Evolutionary conservation across 2,888 invertebrate genomes (phyloP).

Genomic region (Creontiades dilutus): DNA sequence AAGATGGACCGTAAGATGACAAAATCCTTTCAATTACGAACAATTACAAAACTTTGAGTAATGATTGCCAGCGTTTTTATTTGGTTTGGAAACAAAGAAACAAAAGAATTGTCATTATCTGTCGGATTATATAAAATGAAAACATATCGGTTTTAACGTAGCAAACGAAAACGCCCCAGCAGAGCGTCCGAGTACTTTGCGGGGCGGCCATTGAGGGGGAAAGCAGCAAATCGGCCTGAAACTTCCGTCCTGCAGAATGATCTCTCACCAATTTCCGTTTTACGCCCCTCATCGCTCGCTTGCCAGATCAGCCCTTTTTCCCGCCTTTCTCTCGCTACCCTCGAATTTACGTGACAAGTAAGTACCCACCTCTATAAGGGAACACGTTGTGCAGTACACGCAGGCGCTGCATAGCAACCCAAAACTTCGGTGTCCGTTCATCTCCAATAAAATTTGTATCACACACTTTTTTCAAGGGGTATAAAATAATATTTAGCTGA

Average conservation of each 20-base stretch:
- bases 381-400: neutral
- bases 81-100: too few relatives aligned
- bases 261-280: slow-evolving; percentile 52
- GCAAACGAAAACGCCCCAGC: neutral
- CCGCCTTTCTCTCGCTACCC: slow-evolving; percentile 43
- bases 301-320: slow-evolving; percentile 42
- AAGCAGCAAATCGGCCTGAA: neutral
- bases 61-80: too few relatives aligned
- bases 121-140: neutral
- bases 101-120: too few relatives aligned
- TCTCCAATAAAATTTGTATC: too few relatives aligned
- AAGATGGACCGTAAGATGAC: too few relatives aligned
- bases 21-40: too few relatives aligned
- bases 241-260: slow-evolving; percentile 23
- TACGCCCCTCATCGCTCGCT: slow-evolving; percentile 17
- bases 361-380: neutral
- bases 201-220: slow-evolving; percentile 4
- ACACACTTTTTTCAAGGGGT: too few relatives aligned
- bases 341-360: slow-evolving; percentile 42
- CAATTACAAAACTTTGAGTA: too few relatives aligned
- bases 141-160: neutral
- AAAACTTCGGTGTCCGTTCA: too few relatives aligned
- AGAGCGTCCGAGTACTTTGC: neutral
- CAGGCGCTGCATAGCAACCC: neutral
- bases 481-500: too few relatives aligned